Evolutionary conservation across 2,113 vertebrate genomes (phyloP), one percentile per base, ranked within the genome.

Genomic region (Mugil cephalus): DNA sequence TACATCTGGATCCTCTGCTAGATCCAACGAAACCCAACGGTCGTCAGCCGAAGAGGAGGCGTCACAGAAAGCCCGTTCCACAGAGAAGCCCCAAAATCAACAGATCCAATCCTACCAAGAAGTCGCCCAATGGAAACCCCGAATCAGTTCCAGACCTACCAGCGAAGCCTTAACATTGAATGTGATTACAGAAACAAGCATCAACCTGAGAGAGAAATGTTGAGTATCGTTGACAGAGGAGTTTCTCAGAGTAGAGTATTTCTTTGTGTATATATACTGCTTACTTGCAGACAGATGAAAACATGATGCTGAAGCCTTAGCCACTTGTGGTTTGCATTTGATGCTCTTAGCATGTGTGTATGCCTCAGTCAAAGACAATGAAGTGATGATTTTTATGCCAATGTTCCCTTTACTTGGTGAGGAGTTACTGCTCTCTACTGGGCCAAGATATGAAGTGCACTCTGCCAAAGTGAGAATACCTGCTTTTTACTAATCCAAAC

Each of bases 1-100:
- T 95, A 15, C 91, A 91, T 63, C 40, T 88, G 40, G 93, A 93
- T 69, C 86, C 91, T 13, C 82, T 90, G 7, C 30, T 90, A 59
- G 88, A 93, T 58, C 39, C 64, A 1, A 77, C 77, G 1, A 60
- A 82, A 13, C 12, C 86, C 14, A 81, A 75, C 14, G 39, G 70
- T 24, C 89, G 78, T 3, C 84, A 69, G 13, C 74, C 85, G 19
- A 94, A 86, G 75, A 92, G 89, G 58, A 91, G 90, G 75, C 93
- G 88, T 34, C 89, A 87, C 17, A 91, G 88, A 36, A 88, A 81
- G 51, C 88, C 79, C 1, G 63, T 61, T 14, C 77, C 70, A 6
- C 77, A 77, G 19, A 90, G 73, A 53, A 85, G 45, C 70, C 52
- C 68, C 40, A 91, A 86, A 81, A 61, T 14, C 58, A 84, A 72